Evolutionary conservation across 1,140 invertebrate species (phyloP).

Genomic region (Cryptotermes secundus): DNA sequence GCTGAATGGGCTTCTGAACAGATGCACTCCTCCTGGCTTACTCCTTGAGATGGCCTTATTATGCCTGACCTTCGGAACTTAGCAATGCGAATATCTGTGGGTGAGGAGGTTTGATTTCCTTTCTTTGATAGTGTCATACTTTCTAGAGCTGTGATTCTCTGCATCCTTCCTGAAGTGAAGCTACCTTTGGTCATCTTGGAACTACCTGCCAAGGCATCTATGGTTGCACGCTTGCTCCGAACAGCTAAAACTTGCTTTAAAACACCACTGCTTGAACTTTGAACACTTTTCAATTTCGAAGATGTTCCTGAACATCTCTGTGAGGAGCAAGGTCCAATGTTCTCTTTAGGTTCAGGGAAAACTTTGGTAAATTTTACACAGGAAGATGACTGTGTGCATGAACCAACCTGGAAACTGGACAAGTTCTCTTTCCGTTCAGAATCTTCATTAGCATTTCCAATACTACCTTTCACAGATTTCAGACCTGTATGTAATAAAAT

Average conservation of each 20-base stretch:
- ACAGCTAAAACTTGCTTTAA: conserved; percentile 23
- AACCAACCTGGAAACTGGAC: conserved; percentile 14
- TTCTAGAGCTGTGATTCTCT: background rate
- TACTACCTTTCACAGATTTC: background rate
- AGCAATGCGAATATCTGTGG: background rate
- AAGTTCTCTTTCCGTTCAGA: conserved; percentile 21
- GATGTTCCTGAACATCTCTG: conserved; percentile 10
- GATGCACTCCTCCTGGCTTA: background rate
- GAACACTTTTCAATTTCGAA: conserved; percentile 7
- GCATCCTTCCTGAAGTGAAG: background rate
- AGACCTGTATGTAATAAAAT: background rate
- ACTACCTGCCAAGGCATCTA: background rate
- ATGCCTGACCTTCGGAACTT: conserved; percentile 18
- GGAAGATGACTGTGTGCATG: conserved; percentile 10
- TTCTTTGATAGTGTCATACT: background rate
- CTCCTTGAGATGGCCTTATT: background rate
- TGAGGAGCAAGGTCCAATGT: conserved; percentile 15
- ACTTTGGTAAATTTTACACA: conserved; percentile 12
- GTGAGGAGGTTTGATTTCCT: background rate
- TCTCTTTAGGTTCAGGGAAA: conserved; percentile 20
- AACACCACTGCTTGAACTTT: background rate
- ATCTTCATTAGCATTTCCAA: background rate
- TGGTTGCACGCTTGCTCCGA: background rate
- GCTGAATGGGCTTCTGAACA: background rate
- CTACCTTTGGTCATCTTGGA: background rate